These are phyloP conservation scores for Bos indicus DNA, from an alignment of 2,113 vertebrate genomes.

Conservation along the genomic window DNA sequence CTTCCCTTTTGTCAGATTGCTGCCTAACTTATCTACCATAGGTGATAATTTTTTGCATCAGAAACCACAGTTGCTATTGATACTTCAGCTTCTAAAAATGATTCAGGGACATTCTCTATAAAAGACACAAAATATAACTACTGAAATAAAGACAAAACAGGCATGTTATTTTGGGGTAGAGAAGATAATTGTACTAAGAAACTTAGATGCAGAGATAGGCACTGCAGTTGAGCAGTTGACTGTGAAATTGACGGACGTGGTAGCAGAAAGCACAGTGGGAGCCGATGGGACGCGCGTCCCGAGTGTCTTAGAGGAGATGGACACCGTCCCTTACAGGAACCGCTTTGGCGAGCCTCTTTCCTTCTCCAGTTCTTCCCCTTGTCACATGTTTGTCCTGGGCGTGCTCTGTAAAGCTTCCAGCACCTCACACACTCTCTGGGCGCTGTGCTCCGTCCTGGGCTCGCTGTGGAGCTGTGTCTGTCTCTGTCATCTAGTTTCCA, in stretches of 20 bases:
- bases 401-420: neutral
- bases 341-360: no score
- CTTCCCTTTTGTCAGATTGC: neutral
- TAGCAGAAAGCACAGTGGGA: neutral
- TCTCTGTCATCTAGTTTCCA: neutral
- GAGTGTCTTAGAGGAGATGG: neutral
- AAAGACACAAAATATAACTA: neutral
- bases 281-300: rapidly evolving
- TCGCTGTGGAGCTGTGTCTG: neutral
- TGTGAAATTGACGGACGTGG: neutral
- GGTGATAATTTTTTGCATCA: neutral
- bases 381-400: neutral
- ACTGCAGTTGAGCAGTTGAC: neutral
- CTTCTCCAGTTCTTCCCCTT: neutral
- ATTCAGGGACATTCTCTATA: neutral
- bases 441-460: no score
- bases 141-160: neutral
- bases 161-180: neutral
- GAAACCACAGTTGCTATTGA: neutral
- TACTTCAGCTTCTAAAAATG: neutral
- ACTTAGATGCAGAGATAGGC: neutral
- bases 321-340: neutral
- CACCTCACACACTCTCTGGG: neutral
- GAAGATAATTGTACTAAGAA: neutral
- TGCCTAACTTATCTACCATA: neutral